phyloP scores from a whole-genome alignment of 2,888 invertebrate genomes.

The Parochlus steinenii region DNA sequence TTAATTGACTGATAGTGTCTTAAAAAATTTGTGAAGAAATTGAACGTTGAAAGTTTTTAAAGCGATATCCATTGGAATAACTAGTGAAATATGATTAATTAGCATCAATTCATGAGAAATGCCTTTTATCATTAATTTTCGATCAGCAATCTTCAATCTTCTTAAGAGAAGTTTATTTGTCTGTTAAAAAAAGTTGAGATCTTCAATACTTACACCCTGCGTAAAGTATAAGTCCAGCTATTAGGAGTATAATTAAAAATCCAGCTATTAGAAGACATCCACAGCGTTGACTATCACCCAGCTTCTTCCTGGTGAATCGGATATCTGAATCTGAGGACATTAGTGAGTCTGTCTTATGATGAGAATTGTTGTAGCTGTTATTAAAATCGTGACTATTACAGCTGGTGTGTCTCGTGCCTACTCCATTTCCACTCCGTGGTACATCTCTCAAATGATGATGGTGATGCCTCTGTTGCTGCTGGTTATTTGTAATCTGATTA shows the following conservation, averaged over 20 bases:
- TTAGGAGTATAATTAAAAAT: slow-evolving; percentile 60
- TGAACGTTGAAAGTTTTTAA: too few species aligned
- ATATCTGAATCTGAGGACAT: slow-evolving; percentile 79
- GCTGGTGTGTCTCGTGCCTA: slow-evolving; percentile 1
- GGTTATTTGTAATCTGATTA: slow-evolving; percentile 11
- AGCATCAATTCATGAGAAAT: too few species aligned
- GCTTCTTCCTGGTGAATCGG: slow-evolving; percentile 68
- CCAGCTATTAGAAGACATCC: slow-evolving; percentile 77
- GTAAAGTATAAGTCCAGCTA: slow-evolving; percentile 47
- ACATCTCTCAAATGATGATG: slow-evolving; percentile 7
- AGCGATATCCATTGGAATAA: too few species aligned
- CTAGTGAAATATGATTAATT: too few species aligned
- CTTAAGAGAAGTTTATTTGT: too few species aligned
- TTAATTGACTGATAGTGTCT: too few species aligned
- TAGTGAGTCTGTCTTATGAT: slow-evolving; percentile 51
- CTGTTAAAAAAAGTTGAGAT: not conserved
- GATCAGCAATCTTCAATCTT: too few species aligned
- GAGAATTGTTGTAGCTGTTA: slow-evolving; percentile 7
- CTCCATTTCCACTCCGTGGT: not conserved
- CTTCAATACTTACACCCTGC: slow-evolving; percentile 38
- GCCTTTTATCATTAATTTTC: too few species aligned
- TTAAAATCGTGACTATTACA: slow-evolving; percentile 5
- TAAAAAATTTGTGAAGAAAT: too few species aligned
- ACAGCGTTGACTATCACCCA: slow-evolving; percentile 70
- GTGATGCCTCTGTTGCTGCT: slow-evolving; percentile 9